Conservation (phyloP, 2,113 vertebrate species). For the Onychostruthus taczanowskii region DNA sequence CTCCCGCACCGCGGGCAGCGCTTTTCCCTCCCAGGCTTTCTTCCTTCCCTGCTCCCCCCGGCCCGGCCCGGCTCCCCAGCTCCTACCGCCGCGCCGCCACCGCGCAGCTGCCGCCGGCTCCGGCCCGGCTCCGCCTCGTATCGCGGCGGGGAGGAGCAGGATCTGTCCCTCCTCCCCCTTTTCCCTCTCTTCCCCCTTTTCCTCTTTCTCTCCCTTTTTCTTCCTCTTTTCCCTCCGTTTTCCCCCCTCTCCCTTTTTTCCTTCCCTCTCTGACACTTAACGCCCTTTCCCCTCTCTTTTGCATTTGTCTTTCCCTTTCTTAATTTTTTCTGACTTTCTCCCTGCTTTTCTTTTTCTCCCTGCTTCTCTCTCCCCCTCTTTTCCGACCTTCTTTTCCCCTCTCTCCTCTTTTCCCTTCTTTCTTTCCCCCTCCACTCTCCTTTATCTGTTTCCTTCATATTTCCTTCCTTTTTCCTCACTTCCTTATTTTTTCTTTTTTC, state of each 20-base stretch:
- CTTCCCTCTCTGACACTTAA: background rate
- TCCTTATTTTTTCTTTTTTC: background rate
- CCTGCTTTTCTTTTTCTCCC: background rate
- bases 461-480: background rate
- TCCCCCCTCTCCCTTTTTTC: accelerated
- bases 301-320: background rate
- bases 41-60: background rate
- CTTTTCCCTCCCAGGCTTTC: too few relatives aligned
- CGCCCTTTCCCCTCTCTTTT: background rate
- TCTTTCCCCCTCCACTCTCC: background rate
- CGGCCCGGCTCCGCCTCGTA: background rate
- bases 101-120: background rate
- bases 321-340: background rate
- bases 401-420: too few relatives aligned
- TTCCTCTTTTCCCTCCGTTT: background rate
- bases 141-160: background rate
- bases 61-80: background rate
- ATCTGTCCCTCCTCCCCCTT: background rate
- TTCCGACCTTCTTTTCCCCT: background rate
- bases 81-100: background rate
- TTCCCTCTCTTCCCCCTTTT: background rate
- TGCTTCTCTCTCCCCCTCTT: background rate
- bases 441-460: background rate
- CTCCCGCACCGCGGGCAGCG: background rate
- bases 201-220: background rate